Evolutionary conservation across 2,888 invertebrate species (phyloP), one percentile per base, ranked within the genome.

Genomic region (Trachelus stipa): DNA sequence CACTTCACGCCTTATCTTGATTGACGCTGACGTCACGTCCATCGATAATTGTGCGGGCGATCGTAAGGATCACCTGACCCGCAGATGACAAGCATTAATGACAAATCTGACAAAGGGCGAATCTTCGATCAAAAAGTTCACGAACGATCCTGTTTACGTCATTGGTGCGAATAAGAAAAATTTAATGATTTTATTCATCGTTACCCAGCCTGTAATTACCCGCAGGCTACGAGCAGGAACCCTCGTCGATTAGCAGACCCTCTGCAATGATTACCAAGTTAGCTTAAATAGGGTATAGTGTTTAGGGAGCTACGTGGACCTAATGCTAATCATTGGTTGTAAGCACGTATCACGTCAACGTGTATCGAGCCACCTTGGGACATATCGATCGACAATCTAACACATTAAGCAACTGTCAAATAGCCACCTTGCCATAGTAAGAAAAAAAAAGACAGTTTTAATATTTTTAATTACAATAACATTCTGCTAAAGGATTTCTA

Each of bases 141-240:
- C 6, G 56, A 23, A 56, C 56, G 56, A 56, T 56, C 56, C 23
- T 56, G 56, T 23, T 56, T 56, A 56, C 23, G 56, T 56, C 56
- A 56, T 56, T 56, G 56, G 71, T 34, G 4, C 6, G 71, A 71
- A 71, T 71, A 71, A 83, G 85, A 88, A 88, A 88, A 90, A 89
- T 88, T 86, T 89, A 90, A 90, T 89, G 90, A 90, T 88, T 90
- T 90, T 89, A 90, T 90, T 90, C 88, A 89, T 89, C 86, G 87
- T 88, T 86, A 87, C 84, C 84, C 83, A 88, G 88, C 87, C 90
- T 90, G 90, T 90, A 90, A 90, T 90, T 90, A 90, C 88, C 90
- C 88, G 87, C 87, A 88, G 89, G 87, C 88, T 87, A 85, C 79
- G 83, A 81, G 71, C 79, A 80, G 81, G 77, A 84, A 87, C 86